Base-by-base conservation (phyloP, 2,797 vertebrate species). In the Carapus acus region DNA sequence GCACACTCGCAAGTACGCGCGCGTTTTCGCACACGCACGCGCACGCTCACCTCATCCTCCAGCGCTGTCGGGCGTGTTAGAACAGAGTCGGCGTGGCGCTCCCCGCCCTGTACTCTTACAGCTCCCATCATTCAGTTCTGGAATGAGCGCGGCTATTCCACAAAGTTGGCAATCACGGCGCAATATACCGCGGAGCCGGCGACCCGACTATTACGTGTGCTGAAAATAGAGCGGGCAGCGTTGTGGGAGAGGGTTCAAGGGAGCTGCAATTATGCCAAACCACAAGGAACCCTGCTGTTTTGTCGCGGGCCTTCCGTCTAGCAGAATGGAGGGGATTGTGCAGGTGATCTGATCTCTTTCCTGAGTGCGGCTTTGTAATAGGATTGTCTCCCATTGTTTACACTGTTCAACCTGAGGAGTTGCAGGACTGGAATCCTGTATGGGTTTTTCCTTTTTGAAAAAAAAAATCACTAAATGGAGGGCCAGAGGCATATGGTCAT, bases 31-130 rank as follows among this genome's bases (percentile, higher is more conserved):
- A 20, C 45, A 53, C 63, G 43, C 44, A 51, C 60, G 40, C 57
- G 49, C 48, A 50, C 58, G 58, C 31, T 41, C 58, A 71, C 45
- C 54, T 36, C 65, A 84, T 79, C 66, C 27, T 62, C 61, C 74
- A 58, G 45, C 53, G 27, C 61, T 71, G 72, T 70, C 76, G 74
- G 81, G 79, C 89, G 75, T 85, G 87, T 84, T 79, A 65, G 57
- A 62, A 88, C 85, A 85, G 69, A 76, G 79, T 71, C 67, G 59
- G 80, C 57, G 79, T 76, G 24, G 73, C 41, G 57, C 76, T 82
- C 73, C 74, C 65, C 76, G 57, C 56, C 54, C 76, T 76, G 73
- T 75, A 63, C 41, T 24, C 47, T 38, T 37, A 40, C 24, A 19
- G 73, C 62, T 23, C 81, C 78, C 73, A 68, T 56, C 71, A 65